Evolutionary conservation across 2,797 vertebrate genomes (phyloP).

Genomic region (Typhlichthys subterraneus): DNA sequence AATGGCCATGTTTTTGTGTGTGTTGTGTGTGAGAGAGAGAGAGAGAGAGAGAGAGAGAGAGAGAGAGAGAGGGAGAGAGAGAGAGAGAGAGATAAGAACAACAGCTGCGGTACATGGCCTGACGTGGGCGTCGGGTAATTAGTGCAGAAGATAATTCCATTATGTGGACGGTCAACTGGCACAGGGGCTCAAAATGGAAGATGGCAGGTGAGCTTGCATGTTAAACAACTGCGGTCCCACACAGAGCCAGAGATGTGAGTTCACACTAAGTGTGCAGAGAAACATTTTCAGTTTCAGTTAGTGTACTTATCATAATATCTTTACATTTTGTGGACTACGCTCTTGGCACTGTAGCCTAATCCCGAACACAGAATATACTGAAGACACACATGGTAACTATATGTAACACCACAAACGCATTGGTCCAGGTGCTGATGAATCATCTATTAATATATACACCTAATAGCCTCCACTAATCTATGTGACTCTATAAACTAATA

Average conservation of each 20-base stretch:
- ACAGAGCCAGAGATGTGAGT: neutral
- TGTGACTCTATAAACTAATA: neutral
- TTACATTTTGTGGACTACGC: neutral
- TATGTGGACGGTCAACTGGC: conserved; percentile 73
- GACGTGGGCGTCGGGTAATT: conserved; percentile 76
- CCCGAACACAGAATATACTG: neutral
- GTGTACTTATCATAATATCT: too few species aligned
- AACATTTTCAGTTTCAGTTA: too few species aligned
- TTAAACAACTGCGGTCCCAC: conserved; percentile 66
- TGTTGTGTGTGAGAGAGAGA: conserved; percentile 7
- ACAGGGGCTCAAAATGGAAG: conserved; percentile 70
- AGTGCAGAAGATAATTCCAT: conserved; percentile 83
- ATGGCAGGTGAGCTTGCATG: conserved; percentile 79
- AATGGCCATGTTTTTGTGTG: conserved; percentile 5
- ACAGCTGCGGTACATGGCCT: conserved; percentile 76
- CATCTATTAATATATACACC: too few species aligned
- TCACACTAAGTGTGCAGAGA: neutral
- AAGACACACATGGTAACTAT: neutral
- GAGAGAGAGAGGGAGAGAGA: too few species aligned
- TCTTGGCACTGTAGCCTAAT: neutral
- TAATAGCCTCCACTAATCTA: conserved; percentile 22
- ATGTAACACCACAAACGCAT: neutral
- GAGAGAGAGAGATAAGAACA: conserved; percentile 21
- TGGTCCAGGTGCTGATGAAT: neutral
- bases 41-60: conserved; percentile 7